phyloP scores from a whole-genome alignment of 2,797 vertebrate genomes.

The Gymnocypris eckloni region DNA sequence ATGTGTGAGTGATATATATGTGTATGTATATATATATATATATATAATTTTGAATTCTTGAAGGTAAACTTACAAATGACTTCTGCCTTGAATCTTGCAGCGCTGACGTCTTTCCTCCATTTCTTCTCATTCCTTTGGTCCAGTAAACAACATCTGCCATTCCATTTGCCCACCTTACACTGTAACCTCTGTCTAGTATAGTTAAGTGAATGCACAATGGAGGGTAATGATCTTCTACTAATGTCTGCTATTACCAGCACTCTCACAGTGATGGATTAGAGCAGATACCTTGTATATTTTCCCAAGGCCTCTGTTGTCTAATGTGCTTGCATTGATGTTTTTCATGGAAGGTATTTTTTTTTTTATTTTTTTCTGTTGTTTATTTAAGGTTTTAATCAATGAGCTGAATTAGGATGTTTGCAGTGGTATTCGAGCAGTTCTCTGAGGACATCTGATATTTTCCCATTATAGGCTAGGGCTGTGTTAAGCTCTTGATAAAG shows the following conservation, averaged over 20 bases:
- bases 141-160: constrained; percentile 66
- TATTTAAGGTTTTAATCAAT: constrained; percentile 51
- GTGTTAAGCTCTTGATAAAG: constrained; percentile 55
- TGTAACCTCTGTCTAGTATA: constrained; percentile 65
- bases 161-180: constrained; percentile 63
- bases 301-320: constrained; percentile 56
- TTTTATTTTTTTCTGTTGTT: constrained; percentile 28
- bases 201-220: constrained; percentile 67
- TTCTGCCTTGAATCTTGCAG: constrained; percentile 35
- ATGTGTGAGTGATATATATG: no score
- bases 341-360: constrained; percentile 36
- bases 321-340: constrained; percentile 43
- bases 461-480: constrained; percentile 28
- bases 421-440: constrained; percentile 7
- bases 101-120: constrained; percentile 46
- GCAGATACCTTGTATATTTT: constrained; percentile 61
- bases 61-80: constrained; percentile 32
- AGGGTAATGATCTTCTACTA: constrained; percentile 69
- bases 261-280: constrained; percentile 62
- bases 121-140: constrained; percentile 61
- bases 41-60: not conserved
- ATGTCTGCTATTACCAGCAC: constrained; percentile 66
- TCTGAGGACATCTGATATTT: constrained; percentile 37
- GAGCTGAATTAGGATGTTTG: constrained; percentile 42
- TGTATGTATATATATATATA: no score